Evolutionary conservation across 2,113 vertebrate species (phyloP), one percentile per base, ranked within the genome.

Genomic region (Trinectes maculatus): DNA sequence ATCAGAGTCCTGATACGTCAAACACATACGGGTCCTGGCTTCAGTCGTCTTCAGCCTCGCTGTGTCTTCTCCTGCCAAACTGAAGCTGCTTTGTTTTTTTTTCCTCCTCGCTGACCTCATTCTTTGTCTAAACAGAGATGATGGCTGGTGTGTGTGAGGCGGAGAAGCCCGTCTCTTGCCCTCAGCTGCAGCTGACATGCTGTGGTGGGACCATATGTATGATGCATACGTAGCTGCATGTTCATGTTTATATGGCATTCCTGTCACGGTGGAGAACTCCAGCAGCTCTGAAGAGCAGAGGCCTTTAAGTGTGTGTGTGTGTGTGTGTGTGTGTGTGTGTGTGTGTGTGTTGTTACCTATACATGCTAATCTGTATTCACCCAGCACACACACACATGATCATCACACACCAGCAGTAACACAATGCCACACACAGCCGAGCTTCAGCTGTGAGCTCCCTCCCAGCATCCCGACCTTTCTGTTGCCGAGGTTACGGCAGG

Each of bases 401-500:
- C 21, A 55, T 47, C 39, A 22, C 15, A 22, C 33, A 59, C 22
- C 72, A 68, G 73, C 34, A 68, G n/a, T n/a, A n/a, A n/a, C 26
- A 33, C 15, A 44, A 36, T 60, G 70, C 21, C 80, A 70, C 61
- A 56, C 52, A 47, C 68, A 71, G 65, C 21, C 4, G 53, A 46
- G 48, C 28, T 61, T 65, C 53, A 51, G 33, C 40, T 37, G 3
- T 69, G 25, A n/a, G 37, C 49, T 19, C 33, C 43, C 53, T 44
- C 58, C 46, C 57, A 12, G 16, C 52, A 65, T 71, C 64, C 43
- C 47, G n/a, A n/a, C 46, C 39, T 24, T 47, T 47, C 51, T 0
- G 80, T 88, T 87, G 84, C 85, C 46, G 61, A 57, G 85, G 85
- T 86, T 83, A 90, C 89, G 63, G 59, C 68, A 42, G 68, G 80